Evolutionary conservation across 2,113 vertebrate genomes (phyloP).

Genomic region (Rana temporaria): DNA sequence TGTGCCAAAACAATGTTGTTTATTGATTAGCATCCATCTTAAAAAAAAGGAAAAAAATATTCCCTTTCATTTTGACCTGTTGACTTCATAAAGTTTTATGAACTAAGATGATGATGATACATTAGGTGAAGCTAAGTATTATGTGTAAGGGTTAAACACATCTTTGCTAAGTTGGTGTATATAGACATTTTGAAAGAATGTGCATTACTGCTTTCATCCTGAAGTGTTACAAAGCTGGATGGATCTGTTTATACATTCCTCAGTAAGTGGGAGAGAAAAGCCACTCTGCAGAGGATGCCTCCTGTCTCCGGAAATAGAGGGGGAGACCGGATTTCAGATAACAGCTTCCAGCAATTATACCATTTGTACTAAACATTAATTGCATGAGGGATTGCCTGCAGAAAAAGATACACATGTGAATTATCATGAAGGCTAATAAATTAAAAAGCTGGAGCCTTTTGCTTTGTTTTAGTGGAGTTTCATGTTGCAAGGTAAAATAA

Average conservation of each 20-base stretch:
- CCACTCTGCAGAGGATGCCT: conserved; percentile 46
- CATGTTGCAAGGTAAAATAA: no score
- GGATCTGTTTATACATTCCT: conserved; percentile 56
- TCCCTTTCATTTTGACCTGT: background rate
- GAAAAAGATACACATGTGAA: conserved; percentile 27
- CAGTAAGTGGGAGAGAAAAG: conserved; percentile 53
- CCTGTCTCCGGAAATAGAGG: conserved; percentile 51
- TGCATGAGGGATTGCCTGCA: conserved; percentile 45
- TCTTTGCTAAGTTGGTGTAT: conserved; percentile 20
- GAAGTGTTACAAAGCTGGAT: conserved; percentile 52
- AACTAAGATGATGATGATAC: background rate
- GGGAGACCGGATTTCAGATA: conserved; percentile 54
- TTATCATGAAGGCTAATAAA: background rate
- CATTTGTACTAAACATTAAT: conserved; percentile 49
- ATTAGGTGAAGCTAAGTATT: background rate
- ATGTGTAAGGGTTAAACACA: conserved; percentile 33
- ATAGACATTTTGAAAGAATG: conserved; percentile 49
- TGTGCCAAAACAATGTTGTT: no score
- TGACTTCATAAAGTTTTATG: background rate
- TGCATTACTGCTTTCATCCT: conserved; percentile 54
- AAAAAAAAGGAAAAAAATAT: background rate
- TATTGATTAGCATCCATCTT: no score
- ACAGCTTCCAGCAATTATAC: conserved; percentile 58
- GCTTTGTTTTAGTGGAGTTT: no score
- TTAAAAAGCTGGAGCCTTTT: no score